phyloP scores from a whole-genome alignment of 2,888 invertebrate genomes.

The Chromoteleia sp. region DNA sequence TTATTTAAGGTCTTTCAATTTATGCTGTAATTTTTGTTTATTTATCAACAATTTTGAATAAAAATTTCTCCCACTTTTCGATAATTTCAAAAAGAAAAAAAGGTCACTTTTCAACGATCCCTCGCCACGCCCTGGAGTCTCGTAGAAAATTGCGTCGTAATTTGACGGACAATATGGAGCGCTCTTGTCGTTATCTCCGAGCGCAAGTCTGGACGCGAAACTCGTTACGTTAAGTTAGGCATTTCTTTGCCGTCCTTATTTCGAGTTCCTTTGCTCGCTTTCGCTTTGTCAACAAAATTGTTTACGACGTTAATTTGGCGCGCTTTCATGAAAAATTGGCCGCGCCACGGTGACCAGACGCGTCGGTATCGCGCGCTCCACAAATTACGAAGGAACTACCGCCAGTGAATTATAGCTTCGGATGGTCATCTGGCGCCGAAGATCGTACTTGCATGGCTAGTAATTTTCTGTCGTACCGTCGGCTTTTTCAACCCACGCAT shows the following conservation, averaged over 20 bases:
- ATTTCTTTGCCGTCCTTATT: constrained; percentile 63
- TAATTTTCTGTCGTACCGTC: constrained; percentile 38
- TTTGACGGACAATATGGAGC: constrained; percentile 60
- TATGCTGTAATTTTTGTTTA: too few species aligned
- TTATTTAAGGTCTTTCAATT: too few species aligned
- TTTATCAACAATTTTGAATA: too few species aligned
- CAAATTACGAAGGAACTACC: constrained; percentile 72
- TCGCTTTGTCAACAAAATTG: constrained; percentile 72
- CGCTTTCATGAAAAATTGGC: constrained; percentile 73
- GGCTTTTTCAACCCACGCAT: not conserved
- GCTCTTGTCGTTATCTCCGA: constrained; percentile 48
- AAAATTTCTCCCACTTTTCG: too few species aligned
- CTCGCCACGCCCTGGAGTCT: constrained; percentile 15
- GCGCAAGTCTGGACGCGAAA: constrained; percentile 52
- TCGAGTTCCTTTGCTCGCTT: constrained; percentile 43
- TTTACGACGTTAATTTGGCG: constrained; percentile 75
- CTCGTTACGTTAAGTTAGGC: constrained; percentile 68
- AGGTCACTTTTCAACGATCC: constrained; percentile 6
- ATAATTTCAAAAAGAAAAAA: too few species aligned
- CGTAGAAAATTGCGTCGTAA: constrained; percentile 51
- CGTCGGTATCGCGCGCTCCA: constrained; percentile 65
- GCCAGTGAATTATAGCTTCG: constrained; percentile 71
- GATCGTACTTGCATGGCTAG: constrained; percentile 61
- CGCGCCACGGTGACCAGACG: constrained; percentile 52
- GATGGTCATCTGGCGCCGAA: constrained; percentile 72